These are phyloP conservation scores for Mellilla xanthometata DNA, from an alignment of 2,888 invertebrate genomes.

Conservation along the genomic window DNA sequence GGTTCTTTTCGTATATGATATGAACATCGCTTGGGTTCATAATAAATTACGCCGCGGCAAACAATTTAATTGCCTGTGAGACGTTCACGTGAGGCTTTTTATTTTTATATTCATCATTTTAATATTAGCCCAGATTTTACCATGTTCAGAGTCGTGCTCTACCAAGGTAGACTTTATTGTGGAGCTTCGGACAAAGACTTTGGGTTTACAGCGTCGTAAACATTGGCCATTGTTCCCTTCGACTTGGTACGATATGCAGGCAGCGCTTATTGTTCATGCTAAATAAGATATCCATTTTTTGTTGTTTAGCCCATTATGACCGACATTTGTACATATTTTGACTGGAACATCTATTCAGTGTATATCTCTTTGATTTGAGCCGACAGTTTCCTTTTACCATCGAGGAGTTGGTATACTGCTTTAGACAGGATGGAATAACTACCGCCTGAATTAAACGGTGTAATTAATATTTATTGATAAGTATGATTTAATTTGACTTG, in stretches of 20 bases:
- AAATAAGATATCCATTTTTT: slow-evolving; percentile 80
- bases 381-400: slow-evolving; percentile 58
- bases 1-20: slow-evolving; percentile 11
- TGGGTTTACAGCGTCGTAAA: slow-evolving; percentile 71
- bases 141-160: slow-evolving; percentile 29
- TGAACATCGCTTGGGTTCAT: slow-evolving; percentile 8
- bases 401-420: not conserved
- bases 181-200: no score
- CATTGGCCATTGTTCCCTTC: slow-evolving; percentile 62
- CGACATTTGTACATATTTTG: slow-evolving; percentile 78
- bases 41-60: slow-evolving; percentile 15
- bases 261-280: slow-evolving; percentile 70
- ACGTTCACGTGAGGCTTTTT: slow-evolving; percentile 10
- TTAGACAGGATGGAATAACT: slow-evolving; percentile 10
- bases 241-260: slow-evolving; percentile 64
- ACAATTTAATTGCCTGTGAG: slow-evolving; percentile 19
- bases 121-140: slow-evolving; percentile 23
- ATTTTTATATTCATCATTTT: slow-evolving; percentile 8
- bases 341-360: slow-evolving; percentile 60
- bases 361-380: slow-evolving; percentile 53
- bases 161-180: slow-evolving; percentile 60
- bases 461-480: slow-evolving; percentile 5
- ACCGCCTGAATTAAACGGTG: not conserved
- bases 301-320: slow-evolving; percentile 70
- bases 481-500: slow-evolving; percentile 16